Conservation (phyloP, 2,113 vertebrate species). For the Ictidomys tridecemlineatus region DNA sequence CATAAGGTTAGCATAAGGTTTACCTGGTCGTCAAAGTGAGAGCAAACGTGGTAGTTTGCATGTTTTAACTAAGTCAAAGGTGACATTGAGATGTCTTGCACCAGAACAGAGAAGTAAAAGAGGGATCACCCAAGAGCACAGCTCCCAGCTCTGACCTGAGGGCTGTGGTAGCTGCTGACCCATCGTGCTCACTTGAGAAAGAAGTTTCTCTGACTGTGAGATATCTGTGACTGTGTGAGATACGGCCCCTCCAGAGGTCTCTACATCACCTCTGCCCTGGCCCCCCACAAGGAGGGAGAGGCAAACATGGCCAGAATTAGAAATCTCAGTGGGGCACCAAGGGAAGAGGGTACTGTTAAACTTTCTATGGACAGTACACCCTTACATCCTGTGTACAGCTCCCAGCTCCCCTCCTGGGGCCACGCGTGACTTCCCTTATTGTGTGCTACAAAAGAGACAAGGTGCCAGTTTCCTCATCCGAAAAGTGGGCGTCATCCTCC, state of each 20-base stretch:
- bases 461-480: neutral
- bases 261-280: neutral
- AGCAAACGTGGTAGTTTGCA: neutral
- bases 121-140: neutral
- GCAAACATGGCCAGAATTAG: neutral
- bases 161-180: neutral
- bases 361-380: neutral
- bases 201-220: neutral
- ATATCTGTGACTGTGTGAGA: too few relatives aligned
- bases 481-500: neutral
- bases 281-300: neutral
- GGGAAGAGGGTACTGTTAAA: neutral
- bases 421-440: neutral
- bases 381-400: neutral
- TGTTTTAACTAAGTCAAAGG: neutral
- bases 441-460: neutral
- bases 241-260: neutral
- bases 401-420: neutral
- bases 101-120: neutral
- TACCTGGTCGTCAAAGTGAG: neutral
- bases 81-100: neutral
- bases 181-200: neutral
- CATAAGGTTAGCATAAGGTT: too few relatives aligned
- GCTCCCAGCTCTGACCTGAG: too few relatives aligned
- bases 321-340: neutral